Conservation (phyloP, 2,113 vertebrate genomes). For the Glareola pratincola region DNA sequence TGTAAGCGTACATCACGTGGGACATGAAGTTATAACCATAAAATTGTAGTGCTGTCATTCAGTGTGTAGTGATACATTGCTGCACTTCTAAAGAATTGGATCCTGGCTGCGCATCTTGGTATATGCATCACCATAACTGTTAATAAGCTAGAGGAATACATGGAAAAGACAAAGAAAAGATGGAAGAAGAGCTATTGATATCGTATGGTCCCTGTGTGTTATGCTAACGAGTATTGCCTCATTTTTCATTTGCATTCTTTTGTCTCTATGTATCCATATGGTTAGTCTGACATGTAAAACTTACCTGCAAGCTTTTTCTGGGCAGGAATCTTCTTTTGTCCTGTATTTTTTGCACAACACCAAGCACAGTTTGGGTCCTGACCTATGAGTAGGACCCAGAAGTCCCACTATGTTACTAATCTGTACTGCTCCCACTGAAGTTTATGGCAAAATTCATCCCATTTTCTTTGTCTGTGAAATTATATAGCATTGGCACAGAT, state of each 20-base stretch:
- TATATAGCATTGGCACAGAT: background rate
- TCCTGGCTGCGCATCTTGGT: background rate
- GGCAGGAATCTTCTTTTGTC: background rate
- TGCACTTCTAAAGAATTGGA: background rate
- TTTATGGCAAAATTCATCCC: background rate
- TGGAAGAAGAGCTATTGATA: background rate
- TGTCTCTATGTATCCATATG: background rate
- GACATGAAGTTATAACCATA: accelerated
- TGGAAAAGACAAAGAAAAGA: background rate
- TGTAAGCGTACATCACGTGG: accelerated
- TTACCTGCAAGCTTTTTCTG: background rate
- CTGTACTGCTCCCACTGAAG: background rate
- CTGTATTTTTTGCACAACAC: background rate
- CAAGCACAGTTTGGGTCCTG: background rate
- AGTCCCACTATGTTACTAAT: background rate
- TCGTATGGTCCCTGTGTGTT: background rate
- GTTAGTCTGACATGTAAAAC: background rate
- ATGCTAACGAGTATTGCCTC: background rate
- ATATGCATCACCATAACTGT: background rate
- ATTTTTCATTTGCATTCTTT: background rate
- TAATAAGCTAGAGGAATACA: background rate
- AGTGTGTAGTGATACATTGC: background rate
- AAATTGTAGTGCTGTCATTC: background rate
- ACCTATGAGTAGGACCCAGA: background rate
- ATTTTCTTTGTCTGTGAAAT: background rate